Conservation (phyloP, 2,797 vertebrate genomes). For the Helicolenus hilgendorfi region DNA sequence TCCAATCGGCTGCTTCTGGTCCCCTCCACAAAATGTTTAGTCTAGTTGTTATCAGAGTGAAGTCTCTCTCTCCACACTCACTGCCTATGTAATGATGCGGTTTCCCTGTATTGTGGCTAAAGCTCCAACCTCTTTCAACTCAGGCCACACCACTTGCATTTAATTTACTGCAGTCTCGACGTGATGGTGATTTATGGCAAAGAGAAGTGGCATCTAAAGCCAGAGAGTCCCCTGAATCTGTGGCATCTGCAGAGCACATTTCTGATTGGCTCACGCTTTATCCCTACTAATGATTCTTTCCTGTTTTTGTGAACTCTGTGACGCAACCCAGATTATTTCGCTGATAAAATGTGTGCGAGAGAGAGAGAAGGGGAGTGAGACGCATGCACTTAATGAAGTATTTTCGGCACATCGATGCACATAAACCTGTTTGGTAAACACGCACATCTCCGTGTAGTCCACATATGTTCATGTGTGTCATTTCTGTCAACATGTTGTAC, state of each 20-base stretch:
- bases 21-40: constrained; percentile 19
- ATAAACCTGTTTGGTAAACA: constrained; percentile 3
- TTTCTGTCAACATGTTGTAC: neutral
- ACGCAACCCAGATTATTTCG: constrained; percentile 56
- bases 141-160: constrained; percentile 45
- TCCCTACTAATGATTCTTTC: constrained; percentile 59
- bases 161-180: constrained; percentile 66
- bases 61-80: constrained; percentile 34
- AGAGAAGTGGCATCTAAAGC: constrained; percentile 54
- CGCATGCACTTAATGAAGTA: neutral
- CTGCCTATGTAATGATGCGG: constrained; percentile 41
- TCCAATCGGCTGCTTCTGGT: constrained; percentile 13
- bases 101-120: constrained; percentile 53
- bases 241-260: constrained; percentile 80
- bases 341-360: constrained; percentile 38
- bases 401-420: neutral
- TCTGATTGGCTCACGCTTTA: constrained; percentile 52
- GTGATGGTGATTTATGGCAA: constrained; percentile 67
- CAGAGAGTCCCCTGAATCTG: constrained; percentile 63
- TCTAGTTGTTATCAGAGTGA: constrained; percentile 34
- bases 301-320: constrained; percentile 58
- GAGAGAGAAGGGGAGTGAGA: neutral
- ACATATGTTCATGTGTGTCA: neutral
- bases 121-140: constrained; percentile 67
- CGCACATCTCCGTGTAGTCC: neutral